Evolutionary conservation across 2,888 invertebrate genomes (phyloP), one percentile per base, ranked within the genome.

Genomic region (Byasa hedistus): DNA sequence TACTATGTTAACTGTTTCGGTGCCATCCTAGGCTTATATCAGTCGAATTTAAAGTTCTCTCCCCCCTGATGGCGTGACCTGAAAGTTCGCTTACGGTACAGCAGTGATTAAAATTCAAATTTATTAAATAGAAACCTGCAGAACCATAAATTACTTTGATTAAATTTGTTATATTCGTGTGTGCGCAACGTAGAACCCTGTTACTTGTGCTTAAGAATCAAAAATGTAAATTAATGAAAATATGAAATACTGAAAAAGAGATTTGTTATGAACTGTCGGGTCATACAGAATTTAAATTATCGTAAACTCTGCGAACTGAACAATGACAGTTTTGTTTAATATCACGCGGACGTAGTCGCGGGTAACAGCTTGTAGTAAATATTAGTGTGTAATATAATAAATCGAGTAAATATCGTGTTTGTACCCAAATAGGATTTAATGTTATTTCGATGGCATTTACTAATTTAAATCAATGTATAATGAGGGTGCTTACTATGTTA

Each of bases 1-100:
- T 44, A 44, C 44, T 44, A 52, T 52, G n/a, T 52, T 52, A 52
- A 52, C 52, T 21, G 21, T 52, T 52, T 52, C 21, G 52, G 52
- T 52, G 52, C 52, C 52, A 52, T 52, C 52, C 52, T 21, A 52
- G 52, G 21, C 3, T 12, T n/a, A n/a, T n/a, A n/a, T 21, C 2
- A 10, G 52, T 52, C 7, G 7, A 52, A 32, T 32, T 32, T 32
- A 10, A 10, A 32, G 10, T 8, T 10, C 10, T 32, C 32, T 32
- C 52, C 21, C n/a, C 21, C 52, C 1, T 21, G 52, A 10, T 52
- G 10, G 52, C 52, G 52, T 52, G 52, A 52, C 52, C 44, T 15
- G 5, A 3, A 0, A n/a, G 52, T 48, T n/a, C 8, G 32, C 8
- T 44, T 44, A 44, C 15, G 15, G 52, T 19, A 52, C 19, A 2